Evolutionary conservation across 92 coral and sea anemone species (phyloP), one percentile per base, ranked within the genome.

Genomic region (Siderastrea radians): DNA sequence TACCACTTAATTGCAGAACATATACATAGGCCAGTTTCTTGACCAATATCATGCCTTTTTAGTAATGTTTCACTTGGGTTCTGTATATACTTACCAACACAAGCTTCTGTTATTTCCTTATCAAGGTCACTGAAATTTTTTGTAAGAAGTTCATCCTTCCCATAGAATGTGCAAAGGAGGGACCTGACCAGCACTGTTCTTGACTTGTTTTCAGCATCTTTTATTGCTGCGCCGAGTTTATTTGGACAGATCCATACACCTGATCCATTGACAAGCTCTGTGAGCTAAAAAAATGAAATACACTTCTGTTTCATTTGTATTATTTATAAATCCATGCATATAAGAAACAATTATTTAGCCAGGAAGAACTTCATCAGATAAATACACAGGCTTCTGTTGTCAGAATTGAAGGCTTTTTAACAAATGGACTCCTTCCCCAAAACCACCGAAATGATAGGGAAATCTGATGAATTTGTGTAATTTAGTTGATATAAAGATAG

Each of bases 171-270:
- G 14, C 74, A 78, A 53, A 87, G 64, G 80, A 87, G 66, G 4
- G 90, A 79, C 85, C 90, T 59, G 17, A 71, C 85, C 74, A 87
- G 26, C 72, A 87, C 85, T 70, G 90, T 87, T 71, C 90, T 69
- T 4, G 90, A 87, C 47, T 79, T 87, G 49, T 78, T 78, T 72
- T 87, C 86, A 3, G 90, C 81, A 87, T 87, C 86, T 62, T 87
- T 87, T 15, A 87, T 79, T 65, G 90, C 80, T 63, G 89, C 84
- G 47, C 89, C 84, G 11, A 85, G 8, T 77, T 85, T 85, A 74
- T 85, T 85, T 13, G 89, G 89, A 77, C 89, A 85, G 45, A 66
- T 26, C 84, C 89, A 85, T 38, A 84, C 19, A 11, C 81, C 88
- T 58, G 79, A 72, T n/a, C 88, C 81, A 59, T 15, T 72, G 50